phyloP scores from a whole-genome alignment of 2,888 invertebrate species.

The Fragum sueziense region DNA sequence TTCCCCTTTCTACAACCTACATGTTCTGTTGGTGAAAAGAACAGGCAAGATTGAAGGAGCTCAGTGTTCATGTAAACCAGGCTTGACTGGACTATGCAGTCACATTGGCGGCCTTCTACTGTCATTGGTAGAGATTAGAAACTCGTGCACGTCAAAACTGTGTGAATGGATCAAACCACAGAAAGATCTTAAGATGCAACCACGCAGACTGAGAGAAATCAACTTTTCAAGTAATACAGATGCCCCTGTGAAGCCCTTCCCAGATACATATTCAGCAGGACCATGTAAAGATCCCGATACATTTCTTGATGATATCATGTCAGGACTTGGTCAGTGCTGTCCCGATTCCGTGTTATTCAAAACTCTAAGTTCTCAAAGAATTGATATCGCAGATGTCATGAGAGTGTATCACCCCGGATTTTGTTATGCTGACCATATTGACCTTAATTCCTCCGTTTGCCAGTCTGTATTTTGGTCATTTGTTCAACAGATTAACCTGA shows the following conservation, averaged over 20 bases:
- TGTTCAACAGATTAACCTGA: background rate
- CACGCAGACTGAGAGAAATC: background rate
- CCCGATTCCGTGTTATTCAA: background rate
- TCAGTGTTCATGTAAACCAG: background rate
- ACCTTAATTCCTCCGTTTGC: background rate
- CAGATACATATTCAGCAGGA: background rate
- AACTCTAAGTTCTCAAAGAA: background rate
- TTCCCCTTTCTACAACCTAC: no score
- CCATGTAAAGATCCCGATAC: background rate
- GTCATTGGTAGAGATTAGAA: background rate
- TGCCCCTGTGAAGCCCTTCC: background rate
- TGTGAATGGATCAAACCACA: constrained; percentile 3
- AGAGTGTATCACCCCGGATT: background rate
- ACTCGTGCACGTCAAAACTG: background rate
- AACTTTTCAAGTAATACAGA: no score
- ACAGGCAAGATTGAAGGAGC: background rate
- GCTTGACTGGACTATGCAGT: background rate
- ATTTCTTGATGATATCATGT: constrained; percentile 11
- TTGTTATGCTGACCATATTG: background rate
- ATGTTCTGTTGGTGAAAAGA: no score
- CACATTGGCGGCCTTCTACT: background rate
- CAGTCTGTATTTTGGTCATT: constrained; percentile 1
- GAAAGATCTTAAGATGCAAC: background rate
- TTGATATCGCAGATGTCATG: background rate
- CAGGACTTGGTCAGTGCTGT: background rate